Base-by-base conservation (phyloP, 2,113 vertebrate species). In the Pycnonotus jocosus region DNA sequence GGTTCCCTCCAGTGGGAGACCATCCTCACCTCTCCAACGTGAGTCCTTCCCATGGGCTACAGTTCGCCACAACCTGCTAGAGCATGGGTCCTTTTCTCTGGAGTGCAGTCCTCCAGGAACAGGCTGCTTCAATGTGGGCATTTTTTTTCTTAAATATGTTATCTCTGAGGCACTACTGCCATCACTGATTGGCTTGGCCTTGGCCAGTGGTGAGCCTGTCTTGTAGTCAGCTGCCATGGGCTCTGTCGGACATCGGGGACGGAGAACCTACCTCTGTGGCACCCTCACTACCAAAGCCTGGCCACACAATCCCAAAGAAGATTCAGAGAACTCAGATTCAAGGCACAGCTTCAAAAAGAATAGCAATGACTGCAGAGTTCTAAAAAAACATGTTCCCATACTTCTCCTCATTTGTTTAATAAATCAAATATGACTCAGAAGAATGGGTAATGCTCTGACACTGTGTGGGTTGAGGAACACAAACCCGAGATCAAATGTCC, bases 61-160 rank as follows among this genome's bases (percentile, higher is more conserved):
- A 42, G 22, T 4, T 33, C 1, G 0, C 42, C 50, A 16, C 0
- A 0, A 42, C 11, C 37, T 45, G 16, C 45, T n/a, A 24, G 35
- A 33, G 19, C 23, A 44, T 11, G 15, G 9, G 5, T 53, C 53
- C 61, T n/a, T 68, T 47, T 22, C 21, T 15, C 11, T 11, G 15
- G 23, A 18, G 11, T 15, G 19, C 9, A 40, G 9, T 47, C 28
- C 38, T 66, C 51, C 38, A 47, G 47, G n/a, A 47, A 7, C 13
- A 18, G 17, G n/a, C 13, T 60, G 16, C 45, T 18, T 31, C 40
- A 30, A 7, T 22, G 20, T 68, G 16, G 12, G 24, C 24, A 40
- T 53, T 60, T 24, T 12, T 5, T 44, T 68, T 30, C 19, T 18
- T 21, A 53, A n/a, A 53, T 45, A 30, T 25, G 6, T n/a, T 30